Percentiles rank a stretch among this genome's conserved stretches.
Conservation (phyloP, 2,113 vertebrate species). For the Burhinus bistriatus region DNA sequence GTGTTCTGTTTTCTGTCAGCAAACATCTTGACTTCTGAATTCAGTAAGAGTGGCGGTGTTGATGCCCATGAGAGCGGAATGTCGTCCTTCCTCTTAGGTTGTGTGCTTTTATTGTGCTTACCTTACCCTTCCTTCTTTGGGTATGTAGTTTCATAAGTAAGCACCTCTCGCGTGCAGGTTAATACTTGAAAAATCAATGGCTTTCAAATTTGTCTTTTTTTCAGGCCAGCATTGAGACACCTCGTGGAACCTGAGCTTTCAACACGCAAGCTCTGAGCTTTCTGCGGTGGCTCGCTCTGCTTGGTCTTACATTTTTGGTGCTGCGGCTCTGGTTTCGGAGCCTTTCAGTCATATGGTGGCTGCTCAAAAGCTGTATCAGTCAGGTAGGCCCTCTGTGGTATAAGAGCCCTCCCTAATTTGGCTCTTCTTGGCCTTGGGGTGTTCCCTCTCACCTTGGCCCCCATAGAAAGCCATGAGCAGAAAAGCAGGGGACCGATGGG, state of each 20-base stretch:
- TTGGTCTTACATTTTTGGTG: not conserved
- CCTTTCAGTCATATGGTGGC: not conserved
- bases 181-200: not conserved
- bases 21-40: not conserved
- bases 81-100: not conserved
- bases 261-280: conserved; percentile 76
- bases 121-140: not conserved
- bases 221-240: conserved; percentile 73
- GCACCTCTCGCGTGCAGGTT: not conserved
- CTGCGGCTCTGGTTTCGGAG: not conserved
- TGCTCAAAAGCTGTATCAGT: not conserved
- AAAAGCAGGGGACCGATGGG: not conserved
- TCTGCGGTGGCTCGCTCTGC: conserved; percentile 71
- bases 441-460: not conserved
- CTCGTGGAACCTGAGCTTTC: conserved; percentile 76
- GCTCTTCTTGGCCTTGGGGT: not conserved
- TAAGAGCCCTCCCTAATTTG: not conserved
- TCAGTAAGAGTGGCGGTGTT: not conserved
- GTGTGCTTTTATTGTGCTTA: not conserved
- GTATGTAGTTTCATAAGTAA: not conserved
- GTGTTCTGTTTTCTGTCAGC: not conserved
- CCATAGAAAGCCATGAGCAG: rapidly evolving
- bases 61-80: not conserved
- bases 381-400: rapidly evolving
- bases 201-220: conserved; percentile 41